Conservation (phyloP, 2,797 vertebrate species). For the Oreochromis mossambicus region DNA sequence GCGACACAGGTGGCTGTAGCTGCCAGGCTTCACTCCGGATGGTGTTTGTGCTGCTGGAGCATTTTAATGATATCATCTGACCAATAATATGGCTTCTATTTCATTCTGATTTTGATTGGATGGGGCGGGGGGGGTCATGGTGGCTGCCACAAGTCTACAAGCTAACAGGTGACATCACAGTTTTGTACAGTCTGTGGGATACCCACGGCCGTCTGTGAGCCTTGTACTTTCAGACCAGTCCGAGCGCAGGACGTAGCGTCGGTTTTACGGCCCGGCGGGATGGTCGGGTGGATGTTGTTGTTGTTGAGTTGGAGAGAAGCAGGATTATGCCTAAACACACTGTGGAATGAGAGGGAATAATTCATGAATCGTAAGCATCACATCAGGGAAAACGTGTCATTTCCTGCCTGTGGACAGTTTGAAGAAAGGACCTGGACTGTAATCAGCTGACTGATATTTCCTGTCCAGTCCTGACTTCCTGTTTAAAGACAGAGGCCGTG, state of each 20-base stretch:
- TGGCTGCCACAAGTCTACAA: neutral
- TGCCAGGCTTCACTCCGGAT: neutral
- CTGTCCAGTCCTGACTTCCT: neutral
- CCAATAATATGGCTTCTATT: neutral
- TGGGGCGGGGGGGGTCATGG: neutral
- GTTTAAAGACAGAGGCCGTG: neutral
- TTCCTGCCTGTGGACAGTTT: neutral
- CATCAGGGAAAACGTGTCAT: neutral
- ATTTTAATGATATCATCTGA: neutral
- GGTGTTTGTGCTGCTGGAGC: neutral
- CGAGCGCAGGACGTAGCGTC: neutral
- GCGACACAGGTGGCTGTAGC: neutral
- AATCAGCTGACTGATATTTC: neutral
- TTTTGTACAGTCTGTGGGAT: neutral
- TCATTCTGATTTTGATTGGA: neutral
- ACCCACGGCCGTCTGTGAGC: rapidly evolving
- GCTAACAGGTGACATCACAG: neutral
- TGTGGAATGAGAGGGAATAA: neutral
- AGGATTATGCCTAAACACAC: neutral
- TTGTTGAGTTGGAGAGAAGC: neutral
- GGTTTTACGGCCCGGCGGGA: neutral
- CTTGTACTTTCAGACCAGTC: neutral
- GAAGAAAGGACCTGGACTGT: neutral
- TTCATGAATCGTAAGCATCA: neutral
- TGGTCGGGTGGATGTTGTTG: neutral